Conservation (phyloP, 2,797 vertebrate genomes). For the Antrozous pallidus region DNA sequence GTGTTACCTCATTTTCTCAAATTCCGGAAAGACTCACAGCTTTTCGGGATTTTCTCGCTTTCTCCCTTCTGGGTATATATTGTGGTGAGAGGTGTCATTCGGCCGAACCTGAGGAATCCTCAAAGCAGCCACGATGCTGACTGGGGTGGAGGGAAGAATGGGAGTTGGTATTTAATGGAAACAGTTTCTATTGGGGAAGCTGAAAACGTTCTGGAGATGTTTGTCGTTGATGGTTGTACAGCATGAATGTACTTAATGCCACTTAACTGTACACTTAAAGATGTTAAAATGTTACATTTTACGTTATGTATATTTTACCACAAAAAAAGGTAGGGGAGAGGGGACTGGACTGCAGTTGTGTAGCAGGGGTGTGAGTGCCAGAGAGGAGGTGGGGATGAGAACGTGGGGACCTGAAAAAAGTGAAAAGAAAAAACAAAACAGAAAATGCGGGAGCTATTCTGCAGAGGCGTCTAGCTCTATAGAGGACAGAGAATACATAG, state of each 20-base stretch:
- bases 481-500: neutral
- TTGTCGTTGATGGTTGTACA: no score
- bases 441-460: accelerated
- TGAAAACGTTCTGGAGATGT: neutral
- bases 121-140: accelerated
- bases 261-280: neutral
- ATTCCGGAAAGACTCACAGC: neutral
- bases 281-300: neutral
- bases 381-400: neutral
- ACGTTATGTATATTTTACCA: neutral
- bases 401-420: neutral
- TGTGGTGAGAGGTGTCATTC: accelerated
- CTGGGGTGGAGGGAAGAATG: accelerated
- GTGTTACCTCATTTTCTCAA: neutral
- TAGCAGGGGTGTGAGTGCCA: accelerated
- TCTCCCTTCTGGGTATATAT: neutral
- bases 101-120: accelerated
- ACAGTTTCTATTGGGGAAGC: neutral
- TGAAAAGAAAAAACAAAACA: no score
- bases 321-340: neutral
- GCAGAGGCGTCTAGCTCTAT: neutral
- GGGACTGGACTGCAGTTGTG: no score
- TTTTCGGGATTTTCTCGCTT: neutral
- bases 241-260: neutral
- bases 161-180: neutral